Evolutionary conservation across 2,888 invertebrate genomes (phyloP).

Genomic region (Dendrolimus pini): DNA sequence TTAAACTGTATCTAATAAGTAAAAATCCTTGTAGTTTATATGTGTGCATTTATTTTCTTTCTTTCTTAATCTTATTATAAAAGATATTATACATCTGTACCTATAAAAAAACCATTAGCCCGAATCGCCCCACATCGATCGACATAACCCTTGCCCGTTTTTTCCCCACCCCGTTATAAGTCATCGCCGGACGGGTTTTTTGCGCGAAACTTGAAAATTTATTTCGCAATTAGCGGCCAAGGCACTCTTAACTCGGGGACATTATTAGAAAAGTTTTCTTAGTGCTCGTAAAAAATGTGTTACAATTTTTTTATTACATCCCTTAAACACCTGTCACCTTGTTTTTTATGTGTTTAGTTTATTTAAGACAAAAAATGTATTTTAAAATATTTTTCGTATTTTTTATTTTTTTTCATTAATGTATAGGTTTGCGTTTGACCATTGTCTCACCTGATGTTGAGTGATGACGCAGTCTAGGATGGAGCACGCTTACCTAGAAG

Average conservation of each 20-base stretch:
- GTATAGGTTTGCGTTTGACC: no score
- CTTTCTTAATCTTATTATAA: no score
- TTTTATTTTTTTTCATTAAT: no score
- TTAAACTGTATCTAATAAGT: no score
- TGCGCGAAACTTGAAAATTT: constrained; percentile 69
- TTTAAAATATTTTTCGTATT: no score
- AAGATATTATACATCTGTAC: no score
- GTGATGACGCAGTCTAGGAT: no score
- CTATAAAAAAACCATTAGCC: constrained; percentile 8
- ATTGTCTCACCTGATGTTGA: no score
- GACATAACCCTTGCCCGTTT: constrained; percentile 33
- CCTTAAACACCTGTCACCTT: background rate
- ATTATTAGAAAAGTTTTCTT: constrained; percentile 73
- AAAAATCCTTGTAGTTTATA: no score
- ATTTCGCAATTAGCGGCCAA: constrained; percentile 69
- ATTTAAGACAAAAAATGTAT: constrained; percentile 8
- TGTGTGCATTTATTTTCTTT: no score
- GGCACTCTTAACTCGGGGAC: constrained; percentile 55
- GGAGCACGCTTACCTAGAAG: no score
- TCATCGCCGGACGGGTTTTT: constrained; percentile 56
- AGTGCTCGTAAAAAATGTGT: constrained; percentile 6
- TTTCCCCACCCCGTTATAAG: constrained; percentile 48
- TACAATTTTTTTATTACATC: constrained; percentile 2
- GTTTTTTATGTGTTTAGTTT: no score
- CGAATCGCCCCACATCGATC: constrained; percentile 20